phyloP scores from a whole-genome alignment of 2,797 vertebrate species.

The Pantherophis vulpinus region DNA sequence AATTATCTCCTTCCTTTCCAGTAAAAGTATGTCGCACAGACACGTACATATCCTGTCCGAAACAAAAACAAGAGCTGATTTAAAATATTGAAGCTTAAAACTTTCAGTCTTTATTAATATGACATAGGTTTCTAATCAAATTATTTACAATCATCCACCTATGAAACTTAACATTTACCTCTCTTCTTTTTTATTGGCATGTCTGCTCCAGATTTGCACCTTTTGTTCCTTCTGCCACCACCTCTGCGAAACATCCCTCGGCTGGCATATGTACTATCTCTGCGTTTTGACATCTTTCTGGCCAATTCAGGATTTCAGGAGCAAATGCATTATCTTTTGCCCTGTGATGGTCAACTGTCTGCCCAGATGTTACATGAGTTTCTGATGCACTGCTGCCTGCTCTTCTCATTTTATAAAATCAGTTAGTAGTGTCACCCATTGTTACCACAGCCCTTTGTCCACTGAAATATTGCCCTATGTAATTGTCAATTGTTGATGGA shows the following conservation, averaged over 20 bases:
- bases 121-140: not conserved
- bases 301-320: not conserved
- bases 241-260: not conserved
- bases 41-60: slow-evolving; percentile 5
- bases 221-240: not conserved
- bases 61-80: not conserved
- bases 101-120: not conserved
- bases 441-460: not conserved
- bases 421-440: not conserved
- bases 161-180: not conserved
- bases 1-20: slow-evolving; percentile 17
- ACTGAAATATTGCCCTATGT: not conserved
- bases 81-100: not conserved
- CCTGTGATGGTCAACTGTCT: not conserved
- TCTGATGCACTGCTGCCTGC: not conserved
- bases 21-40: slow-evolving; percentile 20
- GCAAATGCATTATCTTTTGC: not conserved
- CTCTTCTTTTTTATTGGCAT: slow-evolving; percentile 17
- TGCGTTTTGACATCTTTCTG: slow-evolving; percentile 8
- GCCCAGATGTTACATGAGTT: slow-evolving; percentile 6
- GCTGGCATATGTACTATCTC: not conserved
- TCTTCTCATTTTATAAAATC: slow-evolving; percentile 3
- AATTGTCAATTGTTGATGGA: not conserved
- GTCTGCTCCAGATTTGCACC: not conserved
- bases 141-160: not conserved